Conservation (phyloP, 92 coral and sea anemone genomes). For the Umimayanthus chanpuru region DNA sequence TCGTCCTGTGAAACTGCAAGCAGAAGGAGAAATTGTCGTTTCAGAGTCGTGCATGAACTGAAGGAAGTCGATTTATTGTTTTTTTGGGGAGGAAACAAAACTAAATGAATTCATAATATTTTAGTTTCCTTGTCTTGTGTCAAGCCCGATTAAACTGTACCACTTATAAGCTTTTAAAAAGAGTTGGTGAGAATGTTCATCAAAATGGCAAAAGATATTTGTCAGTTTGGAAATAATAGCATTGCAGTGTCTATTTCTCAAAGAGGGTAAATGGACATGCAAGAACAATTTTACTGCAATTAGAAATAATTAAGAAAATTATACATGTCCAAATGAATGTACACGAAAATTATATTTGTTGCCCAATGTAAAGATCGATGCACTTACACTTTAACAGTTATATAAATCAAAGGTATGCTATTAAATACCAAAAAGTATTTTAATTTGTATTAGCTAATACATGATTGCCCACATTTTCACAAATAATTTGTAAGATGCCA, state of each 20-base stretch:
- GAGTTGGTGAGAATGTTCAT: not conserved
- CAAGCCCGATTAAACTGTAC: not conserved
- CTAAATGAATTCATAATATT: not conserved
- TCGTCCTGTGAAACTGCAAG: not conserved
- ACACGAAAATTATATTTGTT: too few species aligned
- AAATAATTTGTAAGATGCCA: not conserved
- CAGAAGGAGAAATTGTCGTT: not conserved
- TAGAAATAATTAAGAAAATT: too few species aligned
- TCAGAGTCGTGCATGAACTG: not conserved
- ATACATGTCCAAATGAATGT: too few species aligned
- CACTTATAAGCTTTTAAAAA: not conserved
- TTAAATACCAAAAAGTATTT: too few species aligned
- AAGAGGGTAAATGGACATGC: not conserved
- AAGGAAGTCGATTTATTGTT: not conserved
- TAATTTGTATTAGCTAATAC: too few species aligned
- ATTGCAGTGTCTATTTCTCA: not conserved
- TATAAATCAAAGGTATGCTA: too few species aligned
- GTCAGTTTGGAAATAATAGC: not conserved
- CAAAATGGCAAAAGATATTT: not conserved
- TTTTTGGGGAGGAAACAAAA: not conserved
- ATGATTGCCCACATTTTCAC: too few species aligned
- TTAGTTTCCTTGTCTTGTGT: not conserved
- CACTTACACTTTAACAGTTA: not conserved
- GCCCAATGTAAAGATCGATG: not conserved
- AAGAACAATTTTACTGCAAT: not conserved